phyloP scores from a whole-genome alignment of 1,140 invertebrate genomes.

The Amyelois transitella region DNA sequence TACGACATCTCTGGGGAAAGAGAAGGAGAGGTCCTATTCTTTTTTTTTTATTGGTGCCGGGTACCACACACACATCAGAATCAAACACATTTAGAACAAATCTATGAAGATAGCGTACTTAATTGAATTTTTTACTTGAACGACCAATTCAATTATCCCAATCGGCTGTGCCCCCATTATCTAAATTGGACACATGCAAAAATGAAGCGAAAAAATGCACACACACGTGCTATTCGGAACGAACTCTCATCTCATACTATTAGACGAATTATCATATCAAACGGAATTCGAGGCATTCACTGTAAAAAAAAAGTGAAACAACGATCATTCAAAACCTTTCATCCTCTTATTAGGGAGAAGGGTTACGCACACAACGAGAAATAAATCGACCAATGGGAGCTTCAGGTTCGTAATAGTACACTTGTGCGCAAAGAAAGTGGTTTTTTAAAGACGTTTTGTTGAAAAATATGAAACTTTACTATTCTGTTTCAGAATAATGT shows the following conservation, averaged over 20 bases:
- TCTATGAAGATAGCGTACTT: no score
- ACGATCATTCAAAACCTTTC: constrained; percentile 59
- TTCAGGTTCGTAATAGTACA: background rate
- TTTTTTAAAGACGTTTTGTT: background rate
- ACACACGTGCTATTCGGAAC: constrained; percentile 34
- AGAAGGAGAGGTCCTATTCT: no score
- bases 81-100: no score
- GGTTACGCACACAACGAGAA: constrained; percentile 16
- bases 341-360: constrained; percentile 60
- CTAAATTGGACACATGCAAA: constrained; percentile 4
- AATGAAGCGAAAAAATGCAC: constrained; percentile 43
- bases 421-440: background rate
- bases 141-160: background rate
- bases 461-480: no score
- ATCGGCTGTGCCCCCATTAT: background rate
- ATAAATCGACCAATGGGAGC: background rate
- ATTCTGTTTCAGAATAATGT: no score
- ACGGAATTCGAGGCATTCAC: constrained; percentile 46
- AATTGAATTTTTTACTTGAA: no score
- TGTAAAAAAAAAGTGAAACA: constrained; percentile 45
- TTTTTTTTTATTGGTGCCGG: no score
- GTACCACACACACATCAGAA: no score
- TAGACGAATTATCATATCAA: constrained; percentile 70
- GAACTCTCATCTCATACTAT: constrained; percentile 52
- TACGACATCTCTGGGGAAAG: no score